phyloP scores from a whole-genome alignment of 2,888 invertebrate species.

The Lacanobia oleracea region DNA sequence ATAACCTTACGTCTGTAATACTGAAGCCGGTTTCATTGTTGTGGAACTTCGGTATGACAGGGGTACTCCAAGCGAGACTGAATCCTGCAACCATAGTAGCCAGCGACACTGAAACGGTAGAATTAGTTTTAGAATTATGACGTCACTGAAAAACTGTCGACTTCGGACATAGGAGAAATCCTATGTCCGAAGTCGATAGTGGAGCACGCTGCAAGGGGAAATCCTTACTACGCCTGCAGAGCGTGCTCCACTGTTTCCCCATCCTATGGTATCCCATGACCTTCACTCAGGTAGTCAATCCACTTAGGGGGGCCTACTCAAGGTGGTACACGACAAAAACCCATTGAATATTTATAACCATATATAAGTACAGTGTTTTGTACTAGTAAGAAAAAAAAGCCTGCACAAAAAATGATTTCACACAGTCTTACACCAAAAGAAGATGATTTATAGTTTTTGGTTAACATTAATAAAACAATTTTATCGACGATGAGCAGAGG shows the following conservation, averaged over 20 bases:
- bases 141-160: neutral
- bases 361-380: neutral
- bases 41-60: conserved; percentile 74
- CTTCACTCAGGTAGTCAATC: neutral
- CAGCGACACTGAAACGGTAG: conserved; percentile 76
- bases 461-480: neutral
- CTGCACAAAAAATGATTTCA: too few species aligned
- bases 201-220: too few species aligned
- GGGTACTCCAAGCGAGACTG: conserved; percentile 78
- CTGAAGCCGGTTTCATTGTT: conserved; percentile 75
- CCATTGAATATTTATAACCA: neutral
- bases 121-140: neutral
- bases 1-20: conserved; percentile 75
- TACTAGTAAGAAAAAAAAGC: neutral
- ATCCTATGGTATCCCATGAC: neutral
- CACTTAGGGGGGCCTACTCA: neutral
- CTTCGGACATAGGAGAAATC: neutral
- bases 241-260: neutral
- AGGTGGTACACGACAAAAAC: neutral
- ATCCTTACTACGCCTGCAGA: neutral
- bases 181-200: too few species aligned
- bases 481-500: neutral
- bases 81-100: conserved; percentile 76
- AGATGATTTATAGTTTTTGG: neutral
- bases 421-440: too few species aligned